Conservation (phyloP, 1,140 invertebrate species). For the Drosophila bocqueti region DNA sequence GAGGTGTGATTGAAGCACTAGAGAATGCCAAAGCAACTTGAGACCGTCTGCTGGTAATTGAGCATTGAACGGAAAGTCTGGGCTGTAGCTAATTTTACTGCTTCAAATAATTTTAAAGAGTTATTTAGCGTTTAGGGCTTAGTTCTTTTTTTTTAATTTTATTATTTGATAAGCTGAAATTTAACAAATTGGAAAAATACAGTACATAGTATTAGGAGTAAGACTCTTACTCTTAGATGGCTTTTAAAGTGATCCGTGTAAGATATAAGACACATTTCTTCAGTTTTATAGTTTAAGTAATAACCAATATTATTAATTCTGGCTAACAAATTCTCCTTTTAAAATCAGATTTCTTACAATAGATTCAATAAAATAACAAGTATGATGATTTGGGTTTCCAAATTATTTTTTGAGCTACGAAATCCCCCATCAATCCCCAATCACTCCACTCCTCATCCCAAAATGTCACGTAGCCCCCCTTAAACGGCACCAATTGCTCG, state of each 20-base stretch:
- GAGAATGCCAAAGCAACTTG: constrained; percentile 19
- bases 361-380: too few relatives aligned
- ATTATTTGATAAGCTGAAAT: neutral
- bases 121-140: neutral
- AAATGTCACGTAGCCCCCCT: constrained; percentile 37
- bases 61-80: neutral
- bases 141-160: neutral
- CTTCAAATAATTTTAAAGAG: neutral
- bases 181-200: neutral
- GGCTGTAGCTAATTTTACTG: neutral
- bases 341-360: too few relatives aligned
- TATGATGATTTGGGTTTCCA: too few relatives aligned
- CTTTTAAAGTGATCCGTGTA: neutral
- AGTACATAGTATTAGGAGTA: neutral
- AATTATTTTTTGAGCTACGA: too few relatives aligned
- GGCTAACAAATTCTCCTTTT: too few relatives aligned
- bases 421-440: constrained; percentile 18
- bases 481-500: constrained; percentile 7
- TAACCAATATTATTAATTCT: too few relatives aligned
- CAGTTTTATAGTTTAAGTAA: neutral
- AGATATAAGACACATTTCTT: neutral
- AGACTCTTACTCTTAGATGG: neutral
- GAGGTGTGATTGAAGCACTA: constrained; percentile 37
- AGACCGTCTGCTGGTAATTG: constrained; percentile 28
- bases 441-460: constrained; percentile 20